Conservation (phyloP, 2,888 invertebrate species). For the Bellardia bayeri region DNA sequence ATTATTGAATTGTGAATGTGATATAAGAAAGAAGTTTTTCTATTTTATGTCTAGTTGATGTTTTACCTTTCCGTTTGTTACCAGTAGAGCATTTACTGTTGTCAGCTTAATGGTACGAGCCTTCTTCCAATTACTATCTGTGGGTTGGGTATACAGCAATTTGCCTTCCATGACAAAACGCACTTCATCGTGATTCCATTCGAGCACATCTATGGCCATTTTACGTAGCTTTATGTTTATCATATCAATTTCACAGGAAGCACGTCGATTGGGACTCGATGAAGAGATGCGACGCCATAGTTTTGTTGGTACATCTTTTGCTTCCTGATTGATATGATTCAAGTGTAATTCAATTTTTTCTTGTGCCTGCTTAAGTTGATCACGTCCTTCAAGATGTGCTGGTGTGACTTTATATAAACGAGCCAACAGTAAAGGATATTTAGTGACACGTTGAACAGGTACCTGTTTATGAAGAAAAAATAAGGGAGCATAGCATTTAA, state of each 20-base stretch:
- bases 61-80: conserved; percentile 94
- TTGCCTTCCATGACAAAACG: conserved; percentile 96
- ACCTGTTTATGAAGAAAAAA: conserved; percentile 85
- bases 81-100: conserved; percentile 94
- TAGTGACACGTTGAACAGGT: conserved; percentile 98
- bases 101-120: conserved; percentile 95
- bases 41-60: neutral
- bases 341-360: conserved; percentile 96
- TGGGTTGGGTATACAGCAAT: conserved; percentile 93
- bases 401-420: conserved; percentile 96
- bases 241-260: conserved; percentile 93
- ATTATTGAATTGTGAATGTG: conserved; percentile 34
- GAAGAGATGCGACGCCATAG: conserved; percentile 95
- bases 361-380: conserved; percentile 93
- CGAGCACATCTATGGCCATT: conserved; percentile 96
- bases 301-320: conserved; percentile 95
- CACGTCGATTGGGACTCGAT: conserved; percentile 88
- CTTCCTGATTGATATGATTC: conserved; percentile 97
- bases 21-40: conserved; percentile 25
- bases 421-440: conserved; percentile 96
- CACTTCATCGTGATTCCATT: conserved; percentile 97
- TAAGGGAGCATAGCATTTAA: neutral
- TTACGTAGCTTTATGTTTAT: conserved; percentile 95
- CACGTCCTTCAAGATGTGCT: conserved; percentile 91
- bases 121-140: conserved; percentile 95